Evolutionary conservation across 2,888 invertebrate species (phyloP).

Genomic region (Campoplex capitator): DNA sequence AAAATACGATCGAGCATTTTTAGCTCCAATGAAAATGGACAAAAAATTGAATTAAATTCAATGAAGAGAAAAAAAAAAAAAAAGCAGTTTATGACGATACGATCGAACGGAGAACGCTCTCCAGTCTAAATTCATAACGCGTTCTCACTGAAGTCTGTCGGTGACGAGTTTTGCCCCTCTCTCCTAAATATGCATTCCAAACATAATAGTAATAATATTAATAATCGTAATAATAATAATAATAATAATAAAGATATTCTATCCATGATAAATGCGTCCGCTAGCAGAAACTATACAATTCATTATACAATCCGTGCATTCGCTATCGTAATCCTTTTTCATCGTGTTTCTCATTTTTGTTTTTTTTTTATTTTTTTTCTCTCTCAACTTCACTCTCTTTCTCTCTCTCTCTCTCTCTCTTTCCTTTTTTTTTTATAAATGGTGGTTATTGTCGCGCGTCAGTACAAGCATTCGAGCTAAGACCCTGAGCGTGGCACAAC

Average conservation of each 20-base stretch:
- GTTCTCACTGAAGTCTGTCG: slow-evolving; percentile 49
- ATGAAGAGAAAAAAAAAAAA: slow-evolving; percentile 8
- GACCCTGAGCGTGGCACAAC: slow-evolving; percentile 68
- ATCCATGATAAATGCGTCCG: slow-evolving; percentile 60
- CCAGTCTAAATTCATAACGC: slow-evolving; percentile 46
- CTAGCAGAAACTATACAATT: slow-evolving; percentile 57
- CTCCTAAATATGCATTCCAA: slow-evolving; percentile 59
- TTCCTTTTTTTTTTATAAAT: slow-evolving; percentile 35
- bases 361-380: not conserved
- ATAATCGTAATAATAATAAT: slow-evolving; percentile 14
- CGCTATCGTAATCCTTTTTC: slow-evolving; percentile 13
- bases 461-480: slow-evolving; percentile 64
- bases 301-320: slow-evolving; percentile 50
- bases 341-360: not conserved
- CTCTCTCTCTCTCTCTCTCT: not conserved
- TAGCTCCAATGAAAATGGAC: not conserved
- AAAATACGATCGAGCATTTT: slow-evolving; percentile 17
- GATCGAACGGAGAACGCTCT: slow-evolving; percentile 39
- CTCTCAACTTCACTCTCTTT: not conserved
- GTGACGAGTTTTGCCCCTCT: slow-evolving; percentile 55
- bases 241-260: slow-evolving; percentile 26
- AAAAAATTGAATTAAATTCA: not conserved
- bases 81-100: slow-evolving; percentile 20
- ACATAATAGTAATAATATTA: slow-evolving; percentile 20
- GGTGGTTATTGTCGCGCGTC: slow-evolving; percentile 67